phyloP scores from a whole-genome alignment of 2,113 vertebrate species.

The Phoxinus phoxinus region DNA sequence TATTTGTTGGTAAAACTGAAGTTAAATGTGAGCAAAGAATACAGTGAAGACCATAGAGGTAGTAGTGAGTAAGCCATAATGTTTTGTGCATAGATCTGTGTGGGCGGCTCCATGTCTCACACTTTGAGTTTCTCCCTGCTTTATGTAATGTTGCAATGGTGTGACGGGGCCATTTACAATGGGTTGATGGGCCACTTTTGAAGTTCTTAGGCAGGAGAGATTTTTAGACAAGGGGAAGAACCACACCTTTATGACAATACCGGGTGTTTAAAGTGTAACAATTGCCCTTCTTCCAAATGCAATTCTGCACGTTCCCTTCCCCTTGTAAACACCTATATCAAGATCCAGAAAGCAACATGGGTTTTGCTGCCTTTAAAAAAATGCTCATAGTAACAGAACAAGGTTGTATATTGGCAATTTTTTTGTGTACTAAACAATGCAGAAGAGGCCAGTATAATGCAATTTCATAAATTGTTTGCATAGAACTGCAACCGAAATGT shows the following conservation, averaged over 20 bases:
- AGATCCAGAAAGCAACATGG: conserved; percentile 9
- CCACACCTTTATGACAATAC: conserved; percentile 29
- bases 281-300: conserved; percentile 17
- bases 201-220: conserved; percentile 23
- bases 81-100: conserved; percentile 1
- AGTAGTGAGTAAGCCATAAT: conserved; percentile 22
- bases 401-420: not conserved
- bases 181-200: conserved; percentile 33
- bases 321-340: not conserved
- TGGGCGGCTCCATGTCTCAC: not conserved
- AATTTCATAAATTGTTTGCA: not conserved
- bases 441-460: not conserved
- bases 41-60: not conserved
- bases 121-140: not conserved
- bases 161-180: conserved; percentile 13
- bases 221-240: conserved; percentile 23
- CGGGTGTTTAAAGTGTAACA: conserved; percentile 36
- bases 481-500: not conserved
- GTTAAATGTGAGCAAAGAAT: conserved; percentile 2
- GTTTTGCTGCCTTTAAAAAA: not conserved
- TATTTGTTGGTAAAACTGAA: not conserved
- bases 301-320: not conserved
- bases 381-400: no score
- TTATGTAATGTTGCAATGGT: conserved; percentile 36
- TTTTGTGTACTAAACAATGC: not conserved